A percentile compares a stretch with the other conserved stretches of the same genome.
These are phyloP conservation scores for Melikaiella ostensackeni DNA, from an alignment of 2,888 invertebrate species.

Conservation along the genomic window DNA sequence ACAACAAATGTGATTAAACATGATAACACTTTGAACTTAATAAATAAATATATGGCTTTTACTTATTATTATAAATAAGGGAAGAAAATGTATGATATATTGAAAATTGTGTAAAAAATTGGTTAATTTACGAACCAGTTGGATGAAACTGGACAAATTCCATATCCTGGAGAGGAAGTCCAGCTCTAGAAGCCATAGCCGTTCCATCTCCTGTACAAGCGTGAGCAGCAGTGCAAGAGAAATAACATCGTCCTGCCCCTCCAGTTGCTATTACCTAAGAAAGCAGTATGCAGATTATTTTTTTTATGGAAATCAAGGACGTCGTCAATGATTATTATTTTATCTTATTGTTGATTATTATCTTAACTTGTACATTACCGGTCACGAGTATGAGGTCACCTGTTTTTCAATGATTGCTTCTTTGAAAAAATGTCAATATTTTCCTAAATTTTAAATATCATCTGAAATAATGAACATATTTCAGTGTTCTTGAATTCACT, in stretches of 20 bases:
- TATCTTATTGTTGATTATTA: neutral
- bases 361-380: neutral
- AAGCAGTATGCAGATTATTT: conserved; percentile 12
- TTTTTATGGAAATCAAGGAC: neutral
- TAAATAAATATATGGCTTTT: neutral
- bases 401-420: too few relatives aligned
- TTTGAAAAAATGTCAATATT: too few relatives aligned
- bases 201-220: conserved; percentile 98
- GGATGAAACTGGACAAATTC: conserved; percentile 99
- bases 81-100: neutral
- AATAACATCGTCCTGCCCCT: conserved; percentile 80
- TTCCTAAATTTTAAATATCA: too few relatives aligned
- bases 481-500: too few relatives aligned
- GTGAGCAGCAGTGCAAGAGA: conserved; percentile 99
- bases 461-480: neutral
- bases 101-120: neutral
- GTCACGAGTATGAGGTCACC: too few relatives aligned
- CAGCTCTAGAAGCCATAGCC: conserved; percentile 95
- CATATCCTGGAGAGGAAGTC: conserved; percentile 95
- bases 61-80: neutral
- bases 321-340: neutral
- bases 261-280: conserved; percentile 69
- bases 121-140: conserved; percentile 82
- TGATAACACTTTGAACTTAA: too few relatives aligned
- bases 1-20: too few relatives aligned